phyloP scores from a whole-genome alignment of 2,797 vertebrate genomes.

The Alosa sapidissima region DNA sequence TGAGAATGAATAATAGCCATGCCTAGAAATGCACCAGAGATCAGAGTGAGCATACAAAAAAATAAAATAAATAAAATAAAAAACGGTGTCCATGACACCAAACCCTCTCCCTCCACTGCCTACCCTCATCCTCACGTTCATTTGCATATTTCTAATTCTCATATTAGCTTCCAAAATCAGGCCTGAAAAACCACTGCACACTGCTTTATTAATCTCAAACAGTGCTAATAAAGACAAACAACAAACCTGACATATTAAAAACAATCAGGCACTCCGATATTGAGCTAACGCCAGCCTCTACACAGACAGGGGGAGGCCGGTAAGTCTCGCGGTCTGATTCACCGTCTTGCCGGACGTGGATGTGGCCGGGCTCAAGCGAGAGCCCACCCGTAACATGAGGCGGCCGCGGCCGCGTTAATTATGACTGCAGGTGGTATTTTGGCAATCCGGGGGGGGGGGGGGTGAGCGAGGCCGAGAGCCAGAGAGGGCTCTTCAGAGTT shows the following conservation, averaged over 20 bases:
- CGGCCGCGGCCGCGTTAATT: conserved; percentile 71
- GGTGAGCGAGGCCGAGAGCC: conserved; percentile 58
- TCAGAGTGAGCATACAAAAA: background rate
- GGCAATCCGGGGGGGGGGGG: conserved; percentile 46
- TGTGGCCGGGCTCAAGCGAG: too few species aligned
- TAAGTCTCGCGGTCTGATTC: background rate
- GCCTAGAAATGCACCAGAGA: background rate
- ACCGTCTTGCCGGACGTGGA: background rate
- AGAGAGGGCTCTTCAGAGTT: conserved; percentile 76
- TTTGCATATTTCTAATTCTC: conserved; percentile 1
- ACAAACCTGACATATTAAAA: conserved; percentile 15
- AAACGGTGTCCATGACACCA: background rate
- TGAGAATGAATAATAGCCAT: background rate
- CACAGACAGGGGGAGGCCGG: background rate
- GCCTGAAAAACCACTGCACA: background rate
- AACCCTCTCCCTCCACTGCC: background rate
- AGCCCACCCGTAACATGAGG: conserved; percentile 60
- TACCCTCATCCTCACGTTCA: background rate
- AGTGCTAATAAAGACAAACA: background rate
- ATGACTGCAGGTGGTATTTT: conserved; percentile 75
- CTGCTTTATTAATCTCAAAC: background rate
- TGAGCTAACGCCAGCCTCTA: background rate
- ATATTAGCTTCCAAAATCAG: background rate
- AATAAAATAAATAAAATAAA: background rate
- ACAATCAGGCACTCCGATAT: background rate